Conservation (phyloP, 2,113 vertebrate species). For the Nettapus auritus region DNA sequence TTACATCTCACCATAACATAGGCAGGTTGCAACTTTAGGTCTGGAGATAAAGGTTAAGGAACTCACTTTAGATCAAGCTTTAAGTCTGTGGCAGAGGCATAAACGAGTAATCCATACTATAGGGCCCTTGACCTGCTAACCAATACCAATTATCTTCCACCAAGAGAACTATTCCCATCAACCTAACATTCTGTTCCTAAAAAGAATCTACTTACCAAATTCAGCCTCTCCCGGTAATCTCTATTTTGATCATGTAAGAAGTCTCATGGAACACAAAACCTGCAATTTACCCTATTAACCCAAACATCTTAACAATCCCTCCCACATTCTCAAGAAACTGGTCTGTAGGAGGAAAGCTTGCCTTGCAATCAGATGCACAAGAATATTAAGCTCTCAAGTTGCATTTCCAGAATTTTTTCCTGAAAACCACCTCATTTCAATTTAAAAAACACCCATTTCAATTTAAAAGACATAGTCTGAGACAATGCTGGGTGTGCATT, state of each 20-base stretch:
- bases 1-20: not conserved
- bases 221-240: not conserved
- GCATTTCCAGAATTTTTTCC: not conserved
- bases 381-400: not conserved
- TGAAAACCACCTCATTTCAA: not conserved
- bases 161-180: not conserved
- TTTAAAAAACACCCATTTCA: conserved; percentile 23
- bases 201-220: not conserved
- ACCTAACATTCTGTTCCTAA: not conserved
- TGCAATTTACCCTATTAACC: conserved; percentile 30
- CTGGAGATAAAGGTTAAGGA: not conserved
- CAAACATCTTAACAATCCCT: conserved; percentile 6
- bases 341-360: not conserved
- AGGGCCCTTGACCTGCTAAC: not conserved
- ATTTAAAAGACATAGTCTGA: not conserved
- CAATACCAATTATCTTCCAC: not conserved
- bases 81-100: not conserved
- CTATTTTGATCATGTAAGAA: not conserved
- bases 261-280: not conserved
- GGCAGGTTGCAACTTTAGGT: not conserved
- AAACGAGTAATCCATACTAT: not conserved
- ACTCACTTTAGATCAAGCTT: not conserved
- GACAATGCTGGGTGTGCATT: conserved; percentile 23
- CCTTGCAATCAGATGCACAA: not conserved
- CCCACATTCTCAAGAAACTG: not conserved